Conservation (phyloP, 2,888 invertebrate species). For the Philhelius pedissequus region DNA sequence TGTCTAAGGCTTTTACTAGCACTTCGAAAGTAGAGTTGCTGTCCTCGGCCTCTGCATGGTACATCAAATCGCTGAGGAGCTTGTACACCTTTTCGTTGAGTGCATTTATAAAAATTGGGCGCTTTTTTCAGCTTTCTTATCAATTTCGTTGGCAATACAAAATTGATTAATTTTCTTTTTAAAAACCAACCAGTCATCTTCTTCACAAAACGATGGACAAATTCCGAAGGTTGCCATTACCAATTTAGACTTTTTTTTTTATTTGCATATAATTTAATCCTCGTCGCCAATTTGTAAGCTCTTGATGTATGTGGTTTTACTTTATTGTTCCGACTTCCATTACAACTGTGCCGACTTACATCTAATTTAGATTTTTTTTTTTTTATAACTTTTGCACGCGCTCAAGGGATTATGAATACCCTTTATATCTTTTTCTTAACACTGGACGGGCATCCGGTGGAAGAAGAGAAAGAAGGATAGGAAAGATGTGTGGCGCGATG, state of each 20-base stretch:
- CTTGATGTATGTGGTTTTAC: too few relatives aligned
- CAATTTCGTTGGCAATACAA: neutral
- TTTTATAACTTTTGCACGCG: too few relatives aligned
- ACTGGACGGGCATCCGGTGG: too few relatives aligned
- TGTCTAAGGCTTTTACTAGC: neutral
- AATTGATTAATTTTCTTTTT: conserved; percentile 7
- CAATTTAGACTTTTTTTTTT: neutral
- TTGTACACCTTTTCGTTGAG: neutral
- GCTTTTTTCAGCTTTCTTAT: neutral
- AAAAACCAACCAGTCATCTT: neutral
- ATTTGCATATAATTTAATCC: neutral
- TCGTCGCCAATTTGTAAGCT: neutral
- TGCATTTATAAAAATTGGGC: neutral
- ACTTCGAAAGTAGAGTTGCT: neutral
- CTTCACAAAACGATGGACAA: neutral
- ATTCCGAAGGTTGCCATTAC: neutral
- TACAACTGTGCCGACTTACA: too few relatives aligned
- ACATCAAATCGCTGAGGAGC: too few relatives aligned
- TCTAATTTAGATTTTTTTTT: too few relatives aligned
- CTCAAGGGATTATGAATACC: too few relatives aligned
- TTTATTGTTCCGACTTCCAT: too few relatives aligned
- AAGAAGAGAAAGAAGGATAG: too few relatives aligned
- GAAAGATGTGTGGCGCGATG: too few relatives aligned
- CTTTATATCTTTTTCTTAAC: too few relatives aligned
- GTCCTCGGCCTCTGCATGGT: too few relatives aligned